A percentile compares a stretch with the other conserved stretches of the same genome.
These are phyloP conservation scores for Pachypeltis micranthus DNA, from an alignment of 1,140 invertebrate genomes.

Conservation along the genomic window DNA sequence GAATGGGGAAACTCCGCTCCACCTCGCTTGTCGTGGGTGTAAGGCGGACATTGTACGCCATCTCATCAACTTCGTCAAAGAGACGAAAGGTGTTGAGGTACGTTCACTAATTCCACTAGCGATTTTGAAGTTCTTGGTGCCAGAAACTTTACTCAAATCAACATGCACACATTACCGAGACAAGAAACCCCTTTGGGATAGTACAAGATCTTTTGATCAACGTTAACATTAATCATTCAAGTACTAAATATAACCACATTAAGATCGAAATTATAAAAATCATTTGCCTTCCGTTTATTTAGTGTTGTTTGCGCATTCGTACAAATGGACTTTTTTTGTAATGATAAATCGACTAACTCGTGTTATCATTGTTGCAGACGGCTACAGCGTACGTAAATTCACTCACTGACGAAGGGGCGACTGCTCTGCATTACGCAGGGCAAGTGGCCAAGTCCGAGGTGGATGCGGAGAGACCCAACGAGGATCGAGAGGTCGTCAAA, in stretches of 20 bases:
- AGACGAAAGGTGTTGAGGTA: constrained; percentile 53
- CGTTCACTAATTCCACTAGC: not conserved
- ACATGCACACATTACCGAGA: no score
- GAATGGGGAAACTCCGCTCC: constrained; percentile 91
- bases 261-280: no score
- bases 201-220: no score
- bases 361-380: not conserved
- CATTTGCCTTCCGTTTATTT: no score
- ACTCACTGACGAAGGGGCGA: constrained; percentile 82
- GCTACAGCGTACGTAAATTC: constrained; percentile 66
- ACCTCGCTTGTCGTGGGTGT: constrained; percentile 76
- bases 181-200: no score
- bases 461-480: constrained; percentile 55
- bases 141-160: no score
- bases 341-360: no score
- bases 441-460: constrained; percentile 67
- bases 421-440: constrained; percentile 79
- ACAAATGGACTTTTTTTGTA: no score
- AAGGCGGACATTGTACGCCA: constrained; percentile 73
- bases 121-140: no score
- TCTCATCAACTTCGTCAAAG: constrained; percentile 73
- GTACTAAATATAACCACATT: no score
- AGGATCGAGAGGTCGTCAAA: constrained; percentile 82
- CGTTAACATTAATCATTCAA: no score
- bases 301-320: no score